Conservation (phyloP, 2,113 vertebrate genomes). For the Oophaga pumilio region DNA sequence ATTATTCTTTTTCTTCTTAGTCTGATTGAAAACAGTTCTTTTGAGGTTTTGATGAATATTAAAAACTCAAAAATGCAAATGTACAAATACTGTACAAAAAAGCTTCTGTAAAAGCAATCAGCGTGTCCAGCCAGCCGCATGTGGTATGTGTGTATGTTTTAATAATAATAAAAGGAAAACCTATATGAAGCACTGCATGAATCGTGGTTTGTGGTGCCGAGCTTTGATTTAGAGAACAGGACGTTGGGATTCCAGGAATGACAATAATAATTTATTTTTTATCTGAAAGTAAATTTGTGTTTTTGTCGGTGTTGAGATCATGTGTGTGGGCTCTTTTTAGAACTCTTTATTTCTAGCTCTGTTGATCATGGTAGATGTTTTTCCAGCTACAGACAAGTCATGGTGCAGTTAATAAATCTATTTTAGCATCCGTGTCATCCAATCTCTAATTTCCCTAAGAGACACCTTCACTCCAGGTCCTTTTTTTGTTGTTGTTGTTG, state of each 20-base stretch:
- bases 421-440: not conserved
- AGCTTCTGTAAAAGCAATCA: conserved; percentile 71
- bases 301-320: not conserved
- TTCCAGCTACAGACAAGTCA: not conserved
- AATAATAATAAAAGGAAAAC: conserved; percentile 65
- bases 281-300: not conserved
- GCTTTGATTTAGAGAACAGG: conserved; percentile 68
- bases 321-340: not conserved
- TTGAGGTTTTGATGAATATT: conserved; percentile 59
- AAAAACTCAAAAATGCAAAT: conserved; percentile 57
- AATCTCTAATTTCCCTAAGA: not conserved
- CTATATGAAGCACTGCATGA: conserved; percentile 62
- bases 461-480: not conserved
- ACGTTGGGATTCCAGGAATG: not conserved
- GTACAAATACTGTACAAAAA: conserved; percentile 59
- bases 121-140: conserved; percentile 70
- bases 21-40: conserved; percentile 24
- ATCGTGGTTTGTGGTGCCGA: conserved; percentile 70
- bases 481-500: not conserved
- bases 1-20: not conserved
- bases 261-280: not conserved
- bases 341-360: not conserved
- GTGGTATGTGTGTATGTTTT: conserved; percentile 71
- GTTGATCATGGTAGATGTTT: not conserved
- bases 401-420: not conserved